Conservation (phyloP, 2,797 vertebrate genomes). For the Enteromius anoplus region DNA sequence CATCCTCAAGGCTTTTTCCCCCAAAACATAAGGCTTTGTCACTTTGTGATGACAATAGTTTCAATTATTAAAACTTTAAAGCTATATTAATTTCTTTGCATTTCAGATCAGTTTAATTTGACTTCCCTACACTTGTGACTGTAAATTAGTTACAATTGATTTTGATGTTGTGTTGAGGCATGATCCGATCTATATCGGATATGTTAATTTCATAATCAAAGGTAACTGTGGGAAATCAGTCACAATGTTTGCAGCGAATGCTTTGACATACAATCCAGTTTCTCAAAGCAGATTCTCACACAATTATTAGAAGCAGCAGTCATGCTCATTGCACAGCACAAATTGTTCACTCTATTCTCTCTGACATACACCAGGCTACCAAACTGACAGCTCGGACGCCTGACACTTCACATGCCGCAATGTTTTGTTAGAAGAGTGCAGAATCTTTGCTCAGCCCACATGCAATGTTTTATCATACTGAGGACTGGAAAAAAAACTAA, state of each 20-base stretch:
- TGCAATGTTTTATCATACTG: conserved; percentile 38
- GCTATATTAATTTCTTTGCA: no score
- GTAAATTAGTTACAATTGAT: not conserved
- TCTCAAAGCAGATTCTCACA: conserved; percentile 62
- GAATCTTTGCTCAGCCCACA: conserved; percentile 53
- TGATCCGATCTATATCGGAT: not conserved
- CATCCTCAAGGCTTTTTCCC: not conserved
- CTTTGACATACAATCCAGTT: conserved; percentile 47
- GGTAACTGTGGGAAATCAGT: conserved; percentile 16
- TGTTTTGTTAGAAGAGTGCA: conserved; percentile 62
- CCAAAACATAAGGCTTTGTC: not conserved
- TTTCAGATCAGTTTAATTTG: not conserved
- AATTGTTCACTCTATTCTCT: conserved; percentile 70
- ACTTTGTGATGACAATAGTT: not conserved
- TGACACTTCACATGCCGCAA: conserved; percentile 63
- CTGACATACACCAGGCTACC: conserved; percentile 68
- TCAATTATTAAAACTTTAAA: not conserved
- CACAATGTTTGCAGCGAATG: conserved; percentile 25
- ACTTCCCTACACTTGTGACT: not conserved
- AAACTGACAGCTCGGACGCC: conserved; percentile 61
- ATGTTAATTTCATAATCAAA: not conserved
- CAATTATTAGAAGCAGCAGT: conserved; percentile 63
- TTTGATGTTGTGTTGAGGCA: not conserved
- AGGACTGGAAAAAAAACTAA: not conserved
- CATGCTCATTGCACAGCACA: conserved; percentile 72